Percentiles rank a stretch among this genome's conserved stretches.
Conservation (phyloP, 2,113 vertebrate species). For the Litocranius walleri region DNA sequence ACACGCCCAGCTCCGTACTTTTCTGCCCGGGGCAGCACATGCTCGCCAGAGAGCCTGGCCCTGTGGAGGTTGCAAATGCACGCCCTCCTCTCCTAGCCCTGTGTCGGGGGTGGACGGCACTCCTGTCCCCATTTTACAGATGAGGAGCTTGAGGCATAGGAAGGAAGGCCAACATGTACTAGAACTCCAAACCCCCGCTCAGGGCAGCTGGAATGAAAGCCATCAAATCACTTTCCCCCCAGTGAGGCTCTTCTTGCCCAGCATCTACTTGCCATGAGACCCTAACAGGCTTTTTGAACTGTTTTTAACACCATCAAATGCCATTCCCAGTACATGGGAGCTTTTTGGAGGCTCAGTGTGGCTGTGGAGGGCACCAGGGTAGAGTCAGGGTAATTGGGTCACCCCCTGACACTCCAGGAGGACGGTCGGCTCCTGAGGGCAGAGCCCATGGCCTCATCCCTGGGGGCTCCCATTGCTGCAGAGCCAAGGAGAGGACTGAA, state of each 20-base stretch:
- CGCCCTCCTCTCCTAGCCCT: not conserved
- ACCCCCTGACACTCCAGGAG: rapidly evolving
- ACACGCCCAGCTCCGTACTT: rapidly evolving
- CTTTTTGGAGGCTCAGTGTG: rapidly evolving
- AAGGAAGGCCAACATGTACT: not conserved
- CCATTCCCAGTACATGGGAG: not conserved
- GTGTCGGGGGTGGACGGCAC: not conserved
- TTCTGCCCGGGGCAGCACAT: not conserved
- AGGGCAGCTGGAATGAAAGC: not conserved
- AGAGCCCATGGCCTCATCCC: not conserved
- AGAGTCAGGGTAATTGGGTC: not conserved
- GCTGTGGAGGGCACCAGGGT: not conserved
- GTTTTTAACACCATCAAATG: not conserved
- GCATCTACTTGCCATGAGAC: not conserved
- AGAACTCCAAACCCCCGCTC: not conserved
- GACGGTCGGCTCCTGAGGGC: rapidly evolving
- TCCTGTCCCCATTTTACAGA: not conserved
- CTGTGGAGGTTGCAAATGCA: rapidly evolving
- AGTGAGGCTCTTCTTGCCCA: slow-evolving; percentile 65
- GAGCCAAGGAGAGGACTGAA: not conserved
- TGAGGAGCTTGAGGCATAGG: not conserved
- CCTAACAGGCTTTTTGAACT: not conserved
- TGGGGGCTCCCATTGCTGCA: rapidly evolving
- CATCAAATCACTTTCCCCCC: slow-evolving; percentile 22
- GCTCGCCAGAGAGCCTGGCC: not conserved